Conservation (phyloP, 2,113 vertebrate genomes). For the Tetrax tetrax region DNA sequence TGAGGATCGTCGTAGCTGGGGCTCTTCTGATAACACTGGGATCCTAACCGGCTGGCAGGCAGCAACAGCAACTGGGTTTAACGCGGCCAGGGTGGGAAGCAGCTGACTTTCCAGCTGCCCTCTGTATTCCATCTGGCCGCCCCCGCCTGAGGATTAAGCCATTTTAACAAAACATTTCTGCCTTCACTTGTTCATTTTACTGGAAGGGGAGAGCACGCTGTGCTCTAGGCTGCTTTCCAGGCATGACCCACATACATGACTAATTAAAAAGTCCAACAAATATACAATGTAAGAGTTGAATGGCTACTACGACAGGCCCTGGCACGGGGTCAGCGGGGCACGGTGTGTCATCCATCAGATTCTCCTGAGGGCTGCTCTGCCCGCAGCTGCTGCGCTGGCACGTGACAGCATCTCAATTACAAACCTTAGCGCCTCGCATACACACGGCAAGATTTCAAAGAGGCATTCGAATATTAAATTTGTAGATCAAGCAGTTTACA, state of each 20-base stretch:
- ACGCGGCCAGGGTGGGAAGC: neutral
- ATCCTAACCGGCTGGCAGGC: neutral
- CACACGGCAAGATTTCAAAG: neutral
- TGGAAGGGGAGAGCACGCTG: neutral
- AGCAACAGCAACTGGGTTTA: neutral
- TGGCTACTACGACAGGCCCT: neutral
- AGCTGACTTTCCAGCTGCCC: neutral
- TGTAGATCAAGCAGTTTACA: neutral
- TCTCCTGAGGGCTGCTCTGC: neutral
- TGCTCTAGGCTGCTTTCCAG: neutral
- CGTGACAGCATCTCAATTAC: neutral
- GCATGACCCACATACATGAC: neutral
- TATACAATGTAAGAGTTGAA: rapidly evolving
- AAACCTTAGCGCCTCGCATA: neutral
- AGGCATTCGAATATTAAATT: neutral
- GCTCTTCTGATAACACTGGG: neutral
- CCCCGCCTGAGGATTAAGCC: neutral
- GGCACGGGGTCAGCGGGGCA: neutral
- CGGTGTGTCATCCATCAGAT: rapidly evolving
- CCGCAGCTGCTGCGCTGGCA: neutral
- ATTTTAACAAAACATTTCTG: neutral
- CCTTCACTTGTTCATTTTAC: neutral
- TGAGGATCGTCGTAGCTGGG: neutral
- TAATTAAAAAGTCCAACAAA: neutral
- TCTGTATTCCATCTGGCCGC: neutral